Base-by-base conservation (phyloP, 1,140 invertebrate species). In the Saccostrea echinata region DNA sequence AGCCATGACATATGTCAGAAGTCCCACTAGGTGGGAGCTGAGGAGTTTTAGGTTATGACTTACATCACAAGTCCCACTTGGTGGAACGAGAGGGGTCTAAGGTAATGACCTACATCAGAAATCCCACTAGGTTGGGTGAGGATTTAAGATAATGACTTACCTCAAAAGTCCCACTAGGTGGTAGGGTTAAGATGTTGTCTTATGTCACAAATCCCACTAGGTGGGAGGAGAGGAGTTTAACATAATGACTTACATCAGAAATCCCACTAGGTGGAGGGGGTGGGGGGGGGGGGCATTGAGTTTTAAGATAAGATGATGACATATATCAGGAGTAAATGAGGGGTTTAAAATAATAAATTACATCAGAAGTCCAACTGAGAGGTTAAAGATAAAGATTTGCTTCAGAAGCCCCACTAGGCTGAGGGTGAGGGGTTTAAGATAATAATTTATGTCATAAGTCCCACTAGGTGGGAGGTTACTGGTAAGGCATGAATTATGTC, bases 161-260 rank as follows among this genome's bases (percentile, higher is more conserved):
- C n/a, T 35, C 6, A 27, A 12, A 51, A 24, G 87, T 16, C 90
- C 82, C 81, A 92, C 91, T 16, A 95, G 84, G 55, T 91, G 91
- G 12, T 88, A 80, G 21, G 92, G 33, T 30, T 90, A 3, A 95
- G 91, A 85, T 94, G 30, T 18, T 43, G 3, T 24, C n/a, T 27
- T n/a, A 87, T 8, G 27, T 82, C 80, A 82, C 35, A 52, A 92
- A 87, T 16, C 90, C 82, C 81, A 92, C 91, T 16, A 95, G 84
- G 55, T 91, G 91, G 12, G 88, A 80, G 21, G 92, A 91, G 71
- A 94, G 86, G 33, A 94, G 93, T 83, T 91, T 90, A 3, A 95
- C 90, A 85, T 94, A 94, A n/a, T 43, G 3, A 51, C n/a, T 27
- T n/a, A 87, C 18, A 18, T 53, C 18, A 30, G 24, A 84, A 33